A percentile compares a stretch with the other conserved stretches of the same genome.
phyloP scores from a whole-genome alignment of 2,113 vertebrate genomes.

The Mionectes macconnelli region DNA sequence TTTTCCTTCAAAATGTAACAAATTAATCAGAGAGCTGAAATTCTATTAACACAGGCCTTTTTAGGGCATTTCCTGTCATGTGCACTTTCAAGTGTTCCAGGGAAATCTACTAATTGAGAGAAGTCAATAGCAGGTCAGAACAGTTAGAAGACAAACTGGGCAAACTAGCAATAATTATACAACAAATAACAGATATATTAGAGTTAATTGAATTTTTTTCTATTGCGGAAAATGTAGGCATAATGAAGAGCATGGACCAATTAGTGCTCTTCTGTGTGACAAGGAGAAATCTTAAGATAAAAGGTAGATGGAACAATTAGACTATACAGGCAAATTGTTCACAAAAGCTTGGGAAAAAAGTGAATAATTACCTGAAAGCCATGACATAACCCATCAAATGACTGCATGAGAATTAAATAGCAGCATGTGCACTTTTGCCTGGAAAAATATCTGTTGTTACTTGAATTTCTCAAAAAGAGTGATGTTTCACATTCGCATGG shows the following conservation, averaged over 20 bases:
- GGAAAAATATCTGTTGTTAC: not conserved
- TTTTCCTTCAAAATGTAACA: conserved; percentile 14
- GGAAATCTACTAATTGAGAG: not conserved
- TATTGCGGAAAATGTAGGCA: not conserved
- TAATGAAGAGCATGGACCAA: conserved; percentile 27
- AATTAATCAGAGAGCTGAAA: conserved; percentile 9
- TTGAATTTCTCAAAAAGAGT: not conserved
- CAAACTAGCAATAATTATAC: not conserved
- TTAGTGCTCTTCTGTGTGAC: not conserved
- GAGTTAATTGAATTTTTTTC: not conserved
- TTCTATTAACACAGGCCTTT: not conserved
- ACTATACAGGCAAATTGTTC: not conserved
- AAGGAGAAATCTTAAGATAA: conserved; percentile 15
- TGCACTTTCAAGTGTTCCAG: not conserved
- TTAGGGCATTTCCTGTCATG: not conserved
- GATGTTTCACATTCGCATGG: not conserved
- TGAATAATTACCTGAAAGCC: not conserved
- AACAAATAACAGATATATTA: not conserved
- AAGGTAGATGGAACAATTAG: conserved; percentile 33
- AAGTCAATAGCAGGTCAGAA: not conserved
- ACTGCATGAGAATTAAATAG: not conserved
- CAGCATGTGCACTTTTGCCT: not conserved
- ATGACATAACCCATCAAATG: not conserved
- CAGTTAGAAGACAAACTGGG: not conserved
- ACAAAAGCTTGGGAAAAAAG: not conserved